Evolutionary conservation across 2,797 vertebrate species (phyloP).

Genomic region (Bovichtus variegatus): DNA sequence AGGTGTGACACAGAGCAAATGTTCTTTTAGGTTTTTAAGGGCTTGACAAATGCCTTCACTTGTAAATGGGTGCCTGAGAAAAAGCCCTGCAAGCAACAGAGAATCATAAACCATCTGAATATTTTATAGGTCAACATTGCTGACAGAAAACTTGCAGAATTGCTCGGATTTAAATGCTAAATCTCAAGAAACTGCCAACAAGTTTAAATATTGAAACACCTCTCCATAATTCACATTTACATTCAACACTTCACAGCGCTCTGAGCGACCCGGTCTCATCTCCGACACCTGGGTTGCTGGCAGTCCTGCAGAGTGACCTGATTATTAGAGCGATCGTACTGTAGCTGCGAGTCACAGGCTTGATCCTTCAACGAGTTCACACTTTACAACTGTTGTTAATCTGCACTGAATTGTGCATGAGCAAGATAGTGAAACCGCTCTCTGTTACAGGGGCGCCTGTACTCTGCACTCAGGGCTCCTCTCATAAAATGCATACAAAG

Average conservation of each 20-base stretch:
- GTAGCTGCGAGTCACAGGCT: constrained; percentile 49
- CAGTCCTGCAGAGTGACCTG: constrained; percentile 64
- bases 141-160: constrained; percentile 37
- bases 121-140: constrained; percentile 63
- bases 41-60: constrained; percentile 13
- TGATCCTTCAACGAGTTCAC: constrained; percentile 51
- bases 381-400: constrained; percentile 63
- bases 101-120: constrained; percentile 47
- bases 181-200: constrained; percentile 31
- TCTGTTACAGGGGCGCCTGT: background rate
- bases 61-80: constrained; percentile 39
- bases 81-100: constrained; percentile 42
- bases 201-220: constrained; percentile 60
- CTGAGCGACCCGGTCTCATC: constrained; percentile 38
- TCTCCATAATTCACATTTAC: constrained; percentile 64
- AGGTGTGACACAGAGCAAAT: constrained; percentile 24
- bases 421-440: constrained; percentile 50
- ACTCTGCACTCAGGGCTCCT: constrained; percentile 15
- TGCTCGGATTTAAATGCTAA: constrained; percentile 30
- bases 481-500: constrained; percentile 42
- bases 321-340: constrained; percentile 61
- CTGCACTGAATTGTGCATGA: constrained; percentile 53
- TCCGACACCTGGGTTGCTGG: constrained; percentile 51
- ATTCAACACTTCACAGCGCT: constrained; percentile 29
- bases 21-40: constrained; percentile 16